phyloP scores from a whole-genome alignment of 2,888 invertebrate genomes.

The Ormyrus nitidulus region DNA sequence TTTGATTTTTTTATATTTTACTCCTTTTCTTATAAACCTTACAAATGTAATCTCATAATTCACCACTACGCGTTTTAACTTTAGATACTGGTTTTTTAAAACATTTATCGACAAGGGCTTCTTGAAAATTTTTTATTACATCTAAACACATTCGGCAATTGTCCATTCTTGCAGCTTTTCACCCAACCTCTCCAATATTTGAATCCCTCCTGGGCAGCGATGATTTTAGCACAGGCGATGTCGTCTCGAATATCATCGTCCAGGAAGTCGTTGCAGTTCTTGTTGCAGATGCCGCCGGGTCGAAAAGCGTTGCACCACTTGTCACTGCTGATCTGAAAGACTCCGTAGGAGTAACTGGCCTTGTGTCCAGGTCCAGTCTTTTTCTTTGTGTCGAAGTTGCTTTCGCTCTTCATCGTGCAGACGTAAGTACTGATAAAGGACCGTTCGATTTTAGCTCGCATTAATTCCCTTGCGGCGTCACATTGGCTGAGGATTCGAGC shows the following conservation, averaged over 20 bases:
- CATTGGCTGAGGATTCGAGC: slow-evolving; percentile 80
- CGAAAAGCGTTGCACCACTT: slow-evolving; percentile 83
- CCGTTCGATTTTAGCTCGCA: slow-evolving; percentile 78
- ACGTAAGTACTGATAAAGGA: slow-evolving; percentile 79
- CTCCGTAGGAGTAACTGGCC: slow-evolving; percentile 68
- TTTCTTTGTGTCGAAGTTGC: slow-evolving; percentile 65
- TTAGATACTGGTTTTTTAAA: no score
- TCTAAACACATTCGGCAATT: slow-evolving; percentile 62
- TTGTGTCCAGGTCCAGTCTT: slow-evolving; percentile 67
- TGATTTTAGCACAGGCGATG: slow-evolving; percentile 68
- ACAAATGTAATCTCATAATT: no score
- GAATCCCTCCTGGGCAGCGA: slow-evolving; percentile 67
- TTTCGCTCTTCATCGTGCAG: slow-evolving; percentile 70
- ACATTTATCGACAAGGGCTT: no score
- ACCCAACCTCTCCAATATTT: slow-evolving; percentile 71
- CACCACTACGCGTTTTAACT: no score
- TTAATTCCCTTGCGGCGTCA: slow-evolving; percentile 83
- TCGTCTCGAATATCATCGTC: slow-evolving; percentile 71
- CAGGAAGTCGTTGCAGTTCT: slow-evolving; percentile 81
- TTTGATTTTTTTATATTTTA: no score
- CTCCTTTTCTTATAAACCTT: no score
- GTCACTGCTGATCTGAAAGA: slow-evolving; percentile 82
- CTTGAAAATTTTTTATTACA: slow-evolving; percentile 50
- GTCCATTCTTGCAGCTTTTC: slow-evolving; percentile 69
- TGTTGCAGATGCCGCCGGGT: slow-evolving; percentile 82